These are phyloP conservation scores for Nipponacmea schrenckii DNA, from an alignment of 2,888 invertebrate genomes.

Conservation along the genomic window DNA sequence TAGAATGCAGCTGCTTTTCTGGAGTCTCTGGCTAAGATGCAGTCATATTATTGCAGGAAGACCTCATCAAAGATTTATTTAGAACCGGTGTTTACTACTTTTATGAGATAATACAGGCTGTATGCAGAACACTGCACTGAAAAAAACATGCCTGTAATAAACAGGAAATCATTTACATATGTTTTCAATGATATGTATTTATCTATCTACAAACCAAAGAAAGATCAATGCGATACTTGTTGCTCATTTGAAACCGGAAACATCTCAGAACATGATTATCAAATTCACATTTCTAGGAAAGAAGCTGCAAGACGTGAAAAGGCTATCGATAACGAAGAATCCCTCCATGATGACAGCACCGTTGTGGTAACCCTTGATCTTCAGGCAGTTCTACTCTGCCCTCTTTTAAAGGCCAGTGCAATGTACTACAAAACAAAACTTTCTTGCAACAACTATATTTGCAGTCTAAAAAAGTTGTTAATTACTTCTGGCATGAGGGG, in stretches of 20 bases:
- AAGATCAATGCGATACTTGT: slow-evolving; percentile 21
- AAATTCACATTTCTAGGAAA: neutral
- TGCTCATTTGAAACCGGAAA: neutral
- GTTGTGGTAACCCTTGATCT: neutral
- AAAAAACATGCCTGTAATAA: neutral
- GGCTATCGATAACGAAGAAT: neutral
- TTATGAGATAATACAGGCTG: neutral
- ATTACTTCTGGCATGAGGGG: slow-evolving; percentile 9
- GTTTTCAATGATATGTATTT: slow-evolving; percentile 11
- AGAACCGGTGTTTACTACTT: neutral
- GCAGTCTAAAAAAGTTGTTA: neutral
- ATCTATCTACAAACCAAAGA: slow-evolving; percentile 15
- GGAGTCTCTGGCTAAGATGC: slow-evolving; percentile 6
- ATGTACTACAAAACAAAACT: slow-evolving; percentile 10
- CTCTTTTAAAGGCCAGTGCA: slow-evolving; percentile 2
- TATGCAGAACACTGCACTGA: slow-evolving; percentile 1
- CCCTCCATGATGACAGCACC: neutral
- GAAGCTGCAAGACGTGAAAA: neutral
- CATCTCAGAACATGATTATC: neutral
- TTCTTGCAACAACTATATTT: neutral
- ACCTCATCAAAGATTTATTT: slow-evolving; percentile 7
- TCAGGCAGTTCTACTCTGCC: neutral
- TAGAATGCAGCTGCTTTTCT: neutral
- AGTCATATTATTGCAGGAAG: slow-evolving; percentile 10
- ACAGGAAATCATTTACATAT: neutral